phyloP scores from a whole-genome alignment of 2,113 vertebrate genomes.

The Nymphicus hollandicus region DNA sequence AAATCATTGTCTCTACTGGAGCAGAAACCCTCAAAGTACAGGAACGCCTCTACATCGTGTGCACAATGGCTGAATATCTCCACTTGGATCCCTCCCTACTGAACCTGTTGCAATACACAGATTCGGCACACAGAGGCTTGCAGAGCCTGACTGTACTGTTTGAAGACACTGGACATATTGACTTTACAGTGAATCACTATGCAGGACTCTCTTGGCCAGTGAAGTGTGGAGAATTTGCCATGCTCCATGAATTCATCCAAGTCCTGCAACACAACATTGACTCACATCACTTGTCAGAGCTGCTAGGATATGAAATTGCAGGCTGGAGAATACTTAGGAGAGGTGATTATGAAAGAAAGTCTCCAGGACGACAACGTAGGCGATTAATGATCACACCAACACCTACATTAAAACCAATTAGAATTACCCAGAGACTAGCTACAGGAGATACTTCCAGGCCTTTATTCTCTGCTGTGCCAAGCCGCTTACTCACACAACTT shows the following conservation, averaged over 20 bases:
- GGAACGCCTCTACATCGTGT: background rate
- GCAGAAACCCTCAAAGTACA: background rate
- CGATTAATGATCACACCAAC: conserved; percentile 24
- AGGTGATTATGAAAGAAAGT: background rate
- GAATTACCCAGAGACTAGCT: background rate
- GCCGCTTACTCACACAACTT: background rate
- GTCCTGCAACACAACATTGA: background rate
- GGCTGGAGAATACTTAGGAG: conserved; percentile 60
- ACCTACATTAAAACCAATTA: background rate
- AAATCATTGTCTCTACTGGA: conserved; percentile 18
- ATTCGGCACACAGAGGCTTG: rapidly evolving
- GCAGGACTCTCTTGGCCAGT: conserved; percentile 43
- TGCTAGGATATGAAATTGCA: conserved; percentile 46
- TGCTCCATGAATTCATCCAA: background rate
- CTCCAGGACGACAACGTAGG: background rate
- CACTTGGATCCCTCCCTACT: conserved; percentile 8
- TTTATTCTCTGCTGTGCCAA: background rate
- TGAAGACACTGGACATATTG: background rate
- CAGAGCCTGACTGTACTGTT: background rate
- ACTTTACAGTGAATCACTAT: rapidly evolving
- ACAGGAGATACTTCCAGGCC: background rate
- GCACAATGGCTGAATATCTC: background rate
- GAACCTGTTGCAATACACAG: background rate
- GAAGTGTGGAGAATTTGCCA: background rate
- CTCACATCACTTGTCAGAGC: background rate